Evolutionary conservation across 2,797 vertebrate species (phyloP).

Genomic region (Amblyraja radiata): DNA sequence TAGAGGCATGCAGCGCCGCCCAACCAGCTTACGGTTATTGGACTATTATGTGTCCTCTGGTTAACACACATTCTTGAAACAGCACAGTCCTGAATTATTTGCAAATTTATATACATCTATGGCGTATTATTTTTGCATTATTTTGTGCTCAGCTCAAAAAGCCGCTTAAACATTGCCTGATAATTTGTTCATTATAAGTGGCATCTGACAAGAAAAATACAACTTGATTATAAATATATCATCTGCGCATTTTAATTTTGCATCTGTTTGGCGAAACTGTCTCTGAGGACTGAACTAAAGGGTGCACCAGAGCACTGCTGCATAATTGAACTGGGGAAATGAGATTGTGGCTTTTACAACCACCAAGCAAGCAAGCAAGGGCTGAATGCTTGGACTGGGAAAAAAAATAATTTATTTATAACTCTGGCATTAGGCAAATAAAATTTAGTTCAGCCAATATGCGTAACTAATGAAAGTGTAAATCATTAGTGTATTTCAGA

Average conservation of each 20-base stretch:
- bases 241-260: not conserved
- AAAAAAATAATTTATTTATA: slow-evolving; percentile 33
- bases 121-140: not conserved
- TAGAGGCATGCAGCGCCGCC: no score
- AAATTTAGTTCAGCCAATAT: slow-evolving; percentile 49
- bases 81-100: not conserved
- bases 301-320: not conserved
- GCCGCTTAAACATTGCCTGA: not conserved
- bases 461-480: slow-evolving; percentile 52
- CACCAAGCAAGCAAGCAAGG: not conserved
- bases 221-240: not conserved
- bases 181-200: not conserved
- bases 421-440: slow-evolving; percentile 41
- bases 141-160: not conserved
- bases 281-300: not conserved
- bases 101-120: not conserved
- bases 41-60: not conserved
- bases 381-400: not conserved
- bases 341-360: slow-evolving; percentile 14
- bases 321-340: slow-evolving; percentile 2
- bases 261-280: not conserved
- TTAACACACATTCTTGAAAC: not conserved
- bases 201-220: not conserved
- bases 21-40: not conserved
- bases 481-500: slow-evolving; percentile 51